Evolutionary conservation across 2,113 vertebrate genomes (phyloP).

Genomic region (Carassius gibelio): DNA sequence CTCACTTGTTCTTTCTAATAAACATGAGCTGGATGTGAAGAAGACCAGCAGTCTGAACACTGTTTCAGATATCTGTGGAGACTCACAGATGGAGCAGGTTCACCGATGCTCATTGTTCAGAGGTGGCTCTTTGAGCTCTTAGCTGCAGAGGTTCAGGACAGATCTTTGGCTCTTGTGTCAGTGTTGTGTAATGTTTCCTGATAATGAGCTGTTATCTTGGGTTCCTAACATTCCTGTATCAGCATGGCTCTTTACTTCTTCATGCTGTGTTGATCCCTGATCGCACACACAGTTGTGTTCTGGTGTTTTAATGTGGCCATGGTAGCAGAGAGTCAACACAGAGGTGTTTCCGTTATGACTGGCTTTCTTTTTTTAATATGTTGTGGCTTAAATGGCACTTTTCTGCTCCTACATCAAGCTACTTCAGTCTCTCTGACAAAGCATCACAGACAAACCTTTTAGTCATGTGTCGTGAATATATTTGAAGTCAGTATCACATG

Average conservation of each 20-base stretch:
- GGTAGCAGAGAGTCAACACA: background rate
- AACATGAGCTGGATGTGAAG: background rate
- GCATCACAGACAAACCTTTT: background rate
- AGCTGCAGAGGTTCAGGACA: background rate
- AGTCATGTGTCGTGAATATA: background rate
- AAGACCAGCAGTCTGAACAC: too few species aligned
- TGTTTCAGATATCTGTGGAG: too few species aligned
- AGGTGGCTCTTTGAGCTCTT: background rate
- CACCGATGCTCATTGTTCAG: too few species aligned
- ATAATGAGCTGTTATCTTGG: background rate
- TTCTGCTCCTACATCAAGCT: background rate
- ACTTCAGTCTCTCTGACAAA: background rate
- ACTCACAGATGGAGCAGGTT: too few species aligned
- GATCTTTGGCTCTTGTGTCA: too few species aligned
- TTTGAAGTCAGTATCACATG: background rate
- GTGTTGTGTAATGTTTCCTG: background rate
- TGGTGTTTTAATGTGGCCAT: background rate
- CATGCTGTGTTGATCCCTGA: background rate
- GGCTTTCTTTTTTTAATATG: background rate
- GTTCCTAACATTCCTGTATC: background rate
- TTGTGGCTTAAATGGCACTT: background rate
- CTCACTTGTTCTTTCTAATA: background rate
- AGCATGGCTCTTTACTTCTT: background rate
- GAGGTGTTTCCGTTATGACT: background rate
- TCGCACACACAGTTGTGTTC: background rate